Evolutionary conservation across 1,140 invertebrate species (phyloP).

Genomic region (Archivesica marissinica): DNA sequence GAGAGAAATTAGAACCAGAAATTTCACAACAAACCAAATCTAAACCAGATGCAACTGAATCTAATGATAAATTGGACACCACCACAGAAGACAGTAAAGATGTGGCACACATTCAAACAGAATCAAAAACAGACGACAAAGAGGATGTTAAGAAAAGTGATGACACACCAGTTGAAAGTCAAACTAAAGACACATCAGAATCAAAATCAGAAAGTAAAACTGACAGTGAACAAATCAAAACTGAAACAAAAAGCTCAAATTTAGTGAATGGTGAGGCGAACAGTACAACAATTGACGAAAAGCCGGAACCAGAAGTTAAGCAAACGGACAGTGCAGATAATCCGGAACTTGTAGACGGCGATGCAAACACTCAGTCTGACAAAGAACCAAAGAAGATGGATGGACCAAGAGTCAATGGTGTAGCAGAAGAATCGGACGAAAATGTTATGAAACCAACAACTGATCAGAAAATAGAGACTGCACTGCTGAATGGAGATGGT

Average conservation of each 20-base stretch:
- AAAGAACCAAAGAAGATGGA: conserved; percentile 22
- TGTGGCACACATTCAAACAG: not conserved
- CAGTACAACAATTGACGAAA: not conserved
- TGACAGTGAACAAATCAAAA: conserved; percentile 2
- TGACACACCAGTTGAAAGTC: not conserved
- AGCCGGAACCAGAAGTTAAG: not conserved
- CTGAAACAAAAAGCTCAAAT: conserved; percentile 15
- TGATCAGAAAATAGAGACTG: conserved; percentile 24
- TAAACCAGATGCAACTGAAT: not conserved
- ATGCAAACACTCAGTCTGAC: not conserved
- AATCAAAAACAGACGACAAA: conserved; percentile 61
- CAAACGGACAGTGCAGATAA: not conserved
- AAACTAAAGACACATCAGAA: conserved; percentile 14
- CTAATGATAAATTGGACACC: too few species aligned
- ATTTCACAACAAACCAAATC: not conserved
- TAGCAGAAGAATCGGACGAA: conserved; percentile 11
- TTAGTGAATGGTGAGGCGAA: not conserved
- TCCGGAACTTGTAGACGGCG: not conserved
- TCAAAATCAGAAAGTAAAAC: conserved; percentile 3
- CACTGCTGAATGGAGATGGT: conserved; percentile 15
- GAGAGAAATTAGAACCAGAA: not conserved
- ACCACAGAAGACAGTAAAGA: not conserved
- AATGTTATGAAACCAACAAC: not conserved
- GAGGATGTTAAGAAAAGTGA: conserved; percentile 18
- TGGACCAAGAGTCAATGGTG: conserved; percentile 8